Base-by-base conservation (phyloP, 2,113 vertebrate genomes). In the Puffinus mauretanicus region DNA sequence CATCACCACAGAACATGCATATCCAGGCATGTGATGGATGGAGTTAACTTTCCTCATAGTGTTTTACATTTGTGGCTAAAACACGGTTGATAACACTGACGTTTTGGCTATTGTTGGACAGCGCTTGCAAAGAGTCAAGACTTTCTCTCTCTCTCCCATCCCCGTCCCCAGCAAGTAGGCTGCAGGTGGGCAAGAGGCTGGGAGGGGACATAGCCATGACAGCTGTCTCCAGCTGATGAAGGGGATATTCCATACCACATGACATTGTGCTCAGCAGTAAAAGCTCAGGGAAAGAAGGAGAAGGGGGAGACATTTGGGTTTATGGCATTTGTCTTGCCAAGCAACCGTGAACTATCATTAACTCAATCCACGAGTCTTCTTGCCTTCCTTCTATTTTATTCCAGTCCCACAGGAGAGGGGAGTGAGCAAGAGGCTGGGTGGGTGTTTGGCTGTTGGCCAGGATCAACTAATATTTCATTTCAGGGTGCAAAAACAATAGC, bases 81-180 rank as follows among this genome's bases (percentile, higher is more conserved):
- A 24, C 5, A 8, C 1, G 0, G 6, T 10, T 46, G 62, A 7
- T 51, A 72, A 36, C 42, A 27, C 54, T 44, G 32, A 20, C 9
- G 29, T 66, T 90, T 92, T 94, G 57, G 44, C 46, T 77, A 4
- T 65, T 90, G 64, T 54, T 80, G 72, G 27, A 54, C 55, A 49
- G 34, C 44, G 36, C 40, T 89, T 85, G 65, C 49, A n/a, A 69
- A 78, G 16, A 10, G 27, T 26, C 47, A 25, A 20, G 34, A 44
- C 11, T 84, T 76, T 61, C 2, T 82, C 6, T 19, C 24, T 34
- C 12, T 27, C 19, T 32, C 4, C 8, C 32, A 18, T 13, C 24
- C 27, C 18, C 26, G 57, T 61, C 9, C 29, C 32, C 30, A 54
- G 1, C 12, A 40, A 54, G 49, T 19, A 22, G 38, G 5, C 26